Percentiles rank a stretch among this genome's conserved stretches.
These are phyloP conservation scores for Odontamblyopus rebecca DNA, from an alignment of 2,797 vertebrate genomes.

Conservation along the genomic window DNA sequence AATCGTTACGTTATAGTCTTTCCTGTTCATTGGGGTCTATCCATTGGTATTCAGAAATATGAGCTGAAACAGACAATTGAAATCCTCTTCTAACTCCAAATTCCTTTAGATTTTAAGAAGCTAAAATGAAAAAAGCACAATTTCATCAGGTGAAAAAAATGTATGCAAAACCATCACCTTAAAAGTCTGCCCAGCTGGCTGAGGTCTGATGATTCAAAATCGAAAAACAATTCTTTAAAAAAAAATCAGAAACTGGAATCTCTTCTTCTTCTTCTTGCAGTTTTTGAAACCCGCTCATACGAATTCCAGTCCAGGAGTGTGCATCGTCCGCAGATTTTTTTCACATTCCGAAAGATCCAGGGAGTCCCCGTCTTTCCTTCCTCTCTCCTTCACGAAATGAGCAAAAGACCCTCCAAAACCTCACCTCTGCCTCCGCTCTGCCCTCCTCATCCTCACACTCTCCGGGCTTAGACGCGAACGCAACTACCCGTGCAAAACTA, in stretches of 20 bases:
- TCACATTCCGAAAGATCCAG: neutral
- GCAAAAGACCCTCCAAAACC: neutral
- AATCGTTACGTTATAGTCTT: too few species aligned
- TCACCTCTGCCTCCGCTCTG: neutral
- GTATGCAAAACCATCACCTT: neutral
- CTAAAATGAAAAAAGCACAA: neutral
- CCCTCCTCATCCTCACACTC: neutral
- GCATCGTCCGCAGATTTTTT: neutral
- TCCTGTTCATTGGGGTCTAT: neutral
- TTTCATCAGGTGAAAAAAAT: neutral
- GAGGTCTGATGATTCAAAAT: neutral
- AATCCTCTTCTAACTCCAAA: neutral
- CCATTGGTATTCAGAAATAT: neutral
- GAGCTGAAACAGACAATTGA: neutral
- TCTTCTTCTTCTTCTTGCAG: too few species aligned
- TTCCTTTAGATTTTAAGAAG: neutral
- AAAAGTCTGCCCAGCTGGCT: neutral
- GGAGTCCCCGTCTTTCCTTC: neutral
- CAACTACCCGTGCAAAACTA: neutral
- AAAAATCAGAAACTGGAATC: too few species aligned
- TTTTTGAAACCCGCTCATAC: too few species aligned
- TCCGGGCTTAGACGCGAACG: conserved; percentile 16
- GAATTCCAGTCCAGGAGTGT: too few species aligned
- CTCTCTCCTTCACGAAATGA: neutral
- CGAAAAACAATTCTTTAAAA: neutral